phyloP scores from a whole-genome alignment of 2,888 invertebrate genomes.

The Neoascia interrupta region DNA sequence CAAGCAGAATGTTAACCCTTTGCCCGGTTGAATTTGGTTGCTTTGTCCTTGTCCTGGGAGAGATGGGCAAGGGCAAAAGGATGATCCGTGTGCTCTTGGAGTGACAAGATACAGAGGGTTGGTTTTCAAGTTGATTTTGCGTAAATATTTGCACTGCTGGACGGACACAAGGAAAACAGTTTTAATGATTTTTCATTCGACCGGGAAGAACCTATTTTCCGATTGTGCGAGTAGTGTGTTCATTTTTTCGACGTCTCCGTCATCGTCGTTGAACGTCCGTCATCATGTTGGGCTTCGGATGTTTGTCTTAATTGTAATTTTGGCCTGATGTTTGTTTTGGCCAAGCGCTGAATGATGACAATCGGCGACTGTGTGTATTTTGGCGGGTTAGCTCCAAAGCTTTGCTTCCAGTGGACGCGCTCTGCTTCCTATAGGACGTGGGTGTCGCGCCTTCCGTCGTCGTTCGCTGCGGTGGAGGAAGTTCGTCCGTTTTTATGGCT shows the following conservation, averaged over 20 bases:
- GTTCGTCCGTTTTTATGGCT: conserved; percentile 49
- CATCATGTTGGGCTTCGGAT: background rate
- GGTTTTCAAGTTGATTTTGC: conserved; percentile 48
- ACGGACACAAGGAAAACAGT: conserved; percentile 44
- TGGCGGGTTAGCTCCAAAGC: conserved; percentile 43
- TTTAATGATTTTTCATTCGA: conserved; percentile 52
- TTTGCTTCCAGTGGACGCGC: background rate
- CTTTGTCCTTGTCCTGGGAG: background rate
- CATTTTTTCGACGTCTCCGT: conserved; percentile 29
- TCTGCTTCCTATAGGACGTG: too few species aligned
- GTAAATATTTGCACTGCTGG: conserved; percentile 64
- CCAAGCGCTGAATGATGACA: background rate
- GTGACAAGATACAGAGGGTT: conserved; percentile 3
- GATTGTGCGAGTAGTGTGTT: conserved; percentile 37
- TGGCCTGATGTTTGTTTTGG: conserved; percentile 42
- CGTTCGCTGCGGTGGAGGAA: conserved; percentile 38
- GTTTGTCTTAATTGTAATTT: conserved; percentile 39
- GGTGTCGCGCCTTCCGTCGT: too few species aligned
- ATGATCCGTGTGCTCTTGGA: background rate
- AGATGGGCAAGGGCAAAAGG: background rate
- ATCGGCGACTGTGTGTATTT: background rate
- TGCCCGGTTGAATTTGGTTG: conserved; percentile 29
- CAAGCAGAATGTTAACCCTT: conserved; percentile 39
- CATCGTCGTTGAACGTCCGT: background rate
- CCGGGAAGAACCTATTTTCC: conserved; percentile 54